Evolutionary conservation across 23 tunicate species (phyloP).

Genomic region (Phallusia fumigata): DNA sequence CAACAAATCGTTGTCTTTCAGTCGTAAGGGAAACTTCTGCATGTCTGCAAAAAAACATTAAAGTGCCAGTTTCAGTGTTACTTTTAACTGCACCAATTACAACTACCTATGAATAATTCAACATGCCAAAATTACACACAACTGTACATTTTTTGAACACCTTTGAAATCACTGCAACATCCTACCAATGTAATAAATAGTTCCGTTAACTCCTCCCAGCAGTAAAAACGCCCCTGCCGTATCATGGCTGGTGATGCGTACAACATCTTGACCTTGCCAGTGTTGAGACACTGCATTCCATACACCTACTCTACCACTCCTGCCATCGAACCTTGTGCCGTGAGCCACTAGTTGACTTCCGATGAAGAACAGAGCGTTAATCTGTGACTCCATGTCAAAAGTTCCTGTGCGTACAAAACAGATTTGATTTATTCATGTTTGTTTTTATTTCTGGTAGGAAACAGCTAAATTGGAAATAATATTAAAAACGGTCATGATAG

Average conservation of each 20-base stretch:
- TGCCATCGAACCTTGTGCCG: constrained; percentile 29
- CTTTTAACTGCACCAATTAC: no score
- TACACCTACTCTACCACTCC: constrained; percentile 86
- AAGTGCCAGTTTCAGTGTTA: no score
- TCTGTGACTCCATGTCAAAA: constrained; percentile 66
- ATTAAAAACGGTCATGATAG: no score
- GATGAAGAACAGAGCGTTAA: constrained; percentile 80
- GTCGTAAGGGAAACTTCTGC: constrained; percentile 95
- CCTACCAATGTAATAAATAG: constrained; percentile 80
- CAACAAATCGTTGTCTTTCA: constrained; percentile 90
- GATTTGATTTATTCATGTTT: no score
- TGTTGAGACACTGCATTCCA: constrained; percentile 98
- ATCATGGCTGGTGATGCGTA: constrained; percentile 79
- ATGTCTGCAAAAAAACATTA: constrained; percentile 59
- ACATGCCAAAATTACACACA: no score
- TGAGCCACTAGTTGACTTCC: constrained; percentile 91
- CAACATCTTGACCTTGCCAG: constrained; percentile 94
- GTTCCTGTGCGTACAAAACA: constrained; percentile 29
- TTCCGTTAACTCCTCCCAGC: constrained; percentile 84
- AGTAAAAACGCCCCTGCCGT: constrained; percentile 85
- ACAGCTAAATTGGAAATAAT: no score
- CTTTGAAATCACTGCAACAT: no score
- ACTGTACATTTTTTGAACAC: no score
- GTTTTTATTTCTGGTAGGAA: no score
- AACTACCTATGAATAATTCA: no score